phyloP scores from a whole-genome alignment of 2,797 vertebrate species.

The Coregonus suidteri region DNA sequence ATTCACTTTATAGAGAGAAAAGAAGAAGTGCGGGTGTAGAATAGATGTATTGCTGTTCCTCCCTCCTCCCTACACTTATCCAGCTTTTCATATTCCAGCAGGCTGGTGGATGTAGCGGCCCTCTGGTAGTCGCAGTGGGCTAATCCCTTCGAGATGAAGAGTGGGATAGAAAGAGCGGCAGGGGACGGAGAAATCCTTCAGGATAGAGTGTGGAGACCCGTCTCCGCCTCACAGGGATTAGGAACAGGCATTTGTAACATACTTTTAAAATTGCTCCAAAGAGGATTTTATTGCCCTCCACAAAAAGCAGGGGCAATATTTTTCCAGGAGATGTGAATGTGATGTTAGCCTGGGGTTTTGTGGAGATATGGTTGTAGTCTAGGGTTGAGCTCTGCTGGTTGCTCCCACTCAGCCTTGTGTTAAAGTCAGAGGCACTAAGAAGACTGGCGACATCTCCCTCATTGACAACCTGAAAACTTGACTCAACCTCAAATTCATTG shows the following conservation, averaged over 20 bases:
- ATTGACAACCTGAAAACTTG: background rate
- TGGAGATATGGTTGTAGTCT: constrained; percentile 34
- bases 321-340: constrained; percentile 44
- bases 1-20: constrained; percentile 29
- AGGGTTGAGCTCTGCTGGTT: background rate
- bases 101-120: constrained; percentile 59
- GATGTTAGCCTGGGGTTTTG: constrained; percentile 44
- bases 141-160: constrained; percentile 82
- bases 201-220: constrained; percentile 66
- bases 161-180: constrained; percentile 58
- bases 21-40: constrained; percentile 3
- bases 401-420: background rate
- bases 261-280: constrained; percentile 62
- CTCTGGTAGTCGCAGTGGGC: constrained; percentile 54
- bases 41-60: constrained; percentile 55
- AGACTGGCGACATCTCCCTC: background rate
- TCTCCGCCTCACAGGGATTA: constrained; percentile 70
- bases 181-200: constrained; percentile 65
- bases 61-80: constrained; percentile 59
- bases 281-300: constrained; percentile 45
- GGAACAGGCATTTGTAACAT: constrained; percentile 71
- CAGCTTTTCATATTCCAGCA: constrained; percentile 75
- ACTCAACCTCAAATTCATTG: background rate
- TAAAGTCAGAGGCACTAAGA: background rate
- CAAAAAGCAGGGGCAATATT: constrained; percentile 42